These are phyloP conservation scores for Leptinotarsa juncta DNA, from an alignment of 2,888 invertebrate species.

Conservation along the genomic window DNA sequence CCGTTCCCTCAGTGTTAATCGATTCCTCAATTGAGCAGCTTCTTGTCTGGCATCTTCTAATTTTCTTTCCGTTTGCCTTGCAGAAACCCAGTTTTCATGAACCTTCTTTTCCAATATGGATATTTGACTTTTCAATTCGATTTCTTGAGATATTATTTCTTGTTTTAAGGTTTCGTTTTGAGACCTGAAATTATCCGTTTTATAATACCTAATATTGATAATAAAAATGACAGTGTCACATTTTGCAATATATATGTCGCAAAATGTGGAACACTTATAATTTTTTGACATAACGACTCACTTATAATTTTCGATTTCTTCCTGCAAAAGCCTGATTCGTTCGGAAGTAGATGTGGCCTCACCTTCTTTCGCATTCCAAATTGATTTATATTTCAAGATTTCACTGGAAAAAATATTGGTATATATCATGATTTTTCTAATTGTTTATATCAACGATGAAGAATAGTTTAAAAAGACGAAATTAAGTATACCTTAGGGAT, in stretches of 20 bases:
- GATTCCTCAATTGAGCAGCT: conserved; percentile 74
- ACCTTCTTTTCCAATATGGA: conserved; percentile 84
- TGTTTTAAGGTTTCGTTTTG: conserved; percentile 76
- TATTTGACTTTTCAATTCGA: conserved; percentile 76
- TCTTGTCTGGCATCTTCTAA: conserved; percentile 84
- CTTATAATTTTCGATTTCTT: conserved; percentile 84
- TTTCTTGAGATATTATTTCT: conserved; percentile 89
- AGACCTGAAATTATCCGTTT: conserved; percentile 59
- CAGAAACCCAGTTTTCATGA: conserved; percentile 87
- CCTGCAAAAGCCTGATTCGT: conserved; percentile 80
- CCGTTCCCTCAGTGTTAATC: conserved; percentile 70
- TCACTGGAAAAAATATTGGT: conserved; percentile 70
- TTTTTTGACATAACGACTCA: conserved; percentile 62
- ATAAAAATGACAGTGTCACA: not conserved
- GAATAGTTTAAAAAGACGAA: no score
- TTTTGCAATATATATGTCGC: not conserved
- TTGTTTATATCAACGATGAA: no score
- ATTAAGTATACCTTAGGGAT: no score
- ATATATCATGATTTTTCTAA: no score
- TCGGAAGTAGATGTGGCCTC: conserved; percentile 85
- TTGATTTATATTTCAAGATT: conserved; percentile 78
- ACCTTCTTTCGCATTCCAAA: conserved; percentile 84
- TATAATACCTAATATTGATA: no score
- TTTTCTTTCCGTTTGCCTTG: conserved; percentile 83
- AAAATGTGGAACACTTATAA: no score